Base-by-base conservation (phyloP, 2,888 invertebrate genomes). In the Aphidius colemani region DNA sequence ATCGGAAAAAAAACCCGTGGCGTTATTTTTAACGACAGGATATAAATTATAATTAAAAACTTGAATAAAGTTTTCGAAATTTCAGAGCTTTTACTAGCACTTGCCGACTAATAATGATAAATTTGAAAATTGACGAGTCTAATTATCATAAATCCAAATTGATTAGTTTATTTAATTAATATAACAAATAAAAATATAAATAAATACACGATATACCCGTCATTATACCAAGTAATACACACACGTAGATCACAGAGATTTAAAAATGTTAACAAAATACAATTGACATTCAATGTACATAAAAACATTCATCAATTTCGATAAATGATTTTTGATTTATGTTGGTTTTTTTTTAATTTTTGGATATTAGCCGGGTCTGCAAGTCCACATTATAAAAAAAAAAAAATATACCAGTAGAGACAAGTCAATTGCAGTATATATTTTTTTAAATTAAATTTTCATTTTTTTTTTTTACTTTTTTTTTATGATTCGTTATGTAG, bases 231-330 rank as follows among this genome's bases (percentile, higher is more conserved):
- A 76, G 76, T 75, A 78, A 77, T 78, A 80, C 81, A 81, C 79
- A 80, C 81, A 81, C 81, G 81, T 79, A 76, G 75, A 76, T 77
- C 78, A 77, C 77, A 72, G 71, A 70, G 67, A 69, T 67, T 70
- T 71, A 67, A 70, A 73, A 74, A 30, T 30, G 30, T 30, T 30
- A 30, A 30, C 30, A 5, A 74, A 72, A 72, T 75, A 74, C 75
- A 78, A 71, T 74, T 73, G 72, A 80, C 78, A 78, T 80, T 51
- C 8, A 76, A 79, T 81, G 78, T 81, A 79, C 78, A 81, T 81
- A 79, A 78, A 81, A 80, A 79, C 77, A 77, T 78, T 74, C 71
- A 71, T 70, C 66, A 53, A 63, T 64, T 53, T 30, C 5, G 5
- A 30, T 30, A 5, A 30, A 2, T 2, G 5, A 30, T 30, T 30